Base-by-base conservation (phyloP, 1,140 invertebrate genomes). In the Homarus americanus region DNA sequence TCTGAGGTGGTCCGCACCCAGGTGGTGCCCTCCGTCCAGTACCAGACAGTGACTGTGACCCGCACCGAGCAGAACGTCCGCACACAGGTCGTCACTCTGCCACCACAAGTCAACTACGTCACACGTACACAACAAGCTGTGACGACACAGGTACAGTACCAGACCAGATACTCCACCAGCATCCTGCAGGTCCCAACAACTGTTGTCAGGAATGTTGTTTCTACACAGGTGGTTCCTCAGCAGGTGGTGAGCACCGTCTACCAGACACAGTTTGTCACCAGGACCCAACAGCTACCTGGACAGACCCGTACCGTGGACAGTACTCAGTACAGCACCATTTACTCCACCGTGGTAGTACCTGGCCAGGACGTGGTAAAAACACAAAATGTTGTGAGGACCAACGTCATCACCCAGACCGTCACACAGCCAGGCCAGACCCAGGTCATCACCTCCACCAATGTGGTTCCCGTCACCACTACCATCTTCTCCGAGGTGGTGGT, bases 241-340 rank as follows among this genome's bases (percentile, higher is more conserved):
- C 91, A 82, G 79, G 91, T 92, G 10, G 28, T 72, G 80, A 89
- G 86, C 78, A 92, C 91, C 36, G 40, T 92, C 63, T 88, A 86
- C 63, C 78, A 82, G 76, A 92, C 91, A 5, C 78, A 92, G 85
- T 63, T 34, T 1, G 80, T 83, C 41, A 92, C 91, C 44, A 88
- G 78, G 24, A 88, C 85, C 32, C 85, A 83, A 69, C 91, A 92
- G 69, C 40, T 83, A 0, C 91, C 91, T 34, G 91, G 91, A 41
- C 58, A 73, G 76, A 92, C 91, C 34, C 85, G 85, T 41, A 88
- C 85, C 20, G 20, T 88, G 24, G 28, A 79, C 28, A 88, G 91
- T 41, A 90, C 91, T 28, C 86, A 92, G 80, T 88, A 87, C 91
- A 86, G 82, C 40, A 82, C 76, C 75, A 63, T 44, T 15, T 91